These are phyloP conservation scores for Cosmopolites sordidus DNA, from an alignment of 2,888 invertebrate species.

Conservation along the genomic window DNA sequence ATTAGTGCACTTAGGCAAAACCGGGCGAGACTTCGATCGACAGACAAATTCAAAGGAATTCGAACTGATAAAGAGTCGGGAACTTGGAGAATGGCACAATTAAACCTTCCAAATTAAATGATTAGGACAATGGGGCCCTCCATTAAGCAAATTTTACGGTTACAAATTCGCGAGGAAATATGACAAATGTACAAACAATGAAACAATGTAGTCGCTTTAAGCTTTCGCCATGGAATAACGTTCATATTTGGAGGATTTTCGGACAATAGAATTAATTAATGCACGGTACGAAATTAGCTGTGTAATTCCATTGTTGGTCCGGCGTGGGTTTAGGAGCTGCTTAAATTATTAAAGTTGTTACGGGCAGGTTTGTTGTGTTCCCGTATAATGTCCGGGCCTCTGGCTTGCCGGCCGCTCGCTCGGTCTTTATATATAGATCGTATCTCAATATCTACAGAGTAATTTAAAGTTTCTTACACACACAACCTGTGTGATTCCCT, in stretches of 20 bases:
- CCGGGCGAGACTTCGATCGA: conserved; percentile 35
- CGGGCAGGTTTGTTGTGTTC: conserved; percentile 9
- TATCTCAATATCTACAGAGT: too few species aligned
- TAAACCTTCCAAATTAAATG: conserved; percentile 47
- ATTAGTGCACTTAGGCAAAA: neutral
- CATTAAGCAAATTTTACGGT: conserved; percentile 19
- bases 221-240: conserved; percentile 14
- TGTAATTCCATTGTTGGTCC: conserved; percentile 18
- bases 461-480: too few species aligned
- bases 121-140: conserved; percentile 44
- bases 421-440: neutral
- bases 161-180: conserved; percentile 33
- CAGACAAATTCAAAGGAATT: conserved; percentile 45
- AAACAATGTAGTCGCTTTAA: conserved; percentile 41
- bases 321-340: conserved; percentile 11
- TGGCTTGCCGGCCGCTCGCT: neutral
- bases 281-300: conserved; percentile 19
- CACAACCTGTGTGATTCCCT: too few species aligned
- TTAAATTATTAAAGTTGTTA: conserved; percentile 22
- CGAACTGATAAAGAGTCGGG: conserved; percentile 43
- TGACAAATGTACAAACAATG: conserved; percentile 43
- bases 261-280: conserved; percentile 24
- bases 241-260: conserved; percentile 25
- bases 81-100: conserved; percentile 41
- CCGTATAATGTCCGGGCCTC: too few species aligned